Percentiles rank a stretch among this genome's conserved stretches.
phyloP scores from a whole-genome alignment of 2,888 invertebrate genomes.

The Microctonus brassicae region DNA sequence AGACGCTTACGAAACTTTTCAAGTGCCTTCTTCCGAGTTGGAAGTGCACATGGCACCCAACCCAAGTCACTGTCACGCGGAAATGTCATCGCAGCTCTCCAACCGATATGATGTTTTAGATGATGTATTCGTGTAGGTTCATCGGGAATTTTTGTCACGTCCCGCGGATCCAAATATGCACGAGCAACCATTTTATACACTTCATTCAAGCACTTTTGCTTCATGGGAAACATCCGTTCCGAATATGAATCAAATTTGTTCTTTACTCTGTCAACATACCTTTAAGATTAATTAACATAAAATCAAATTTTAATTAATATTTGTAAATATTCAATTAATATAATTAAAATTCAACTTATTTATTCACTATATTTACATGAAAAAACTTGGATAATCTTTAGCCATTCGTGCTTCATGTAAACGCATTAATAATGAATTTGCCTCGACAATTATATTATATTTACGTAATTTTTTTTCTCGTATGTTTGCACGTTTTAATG shows the following conservation, averaged over 20 bases:
- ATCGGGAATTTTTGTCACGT: slow-evolving; percentile 54
- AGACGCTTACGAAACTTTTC: slow-evolving; percentile 52
- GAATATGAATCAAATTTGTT: slow-evolving; percentile 67
- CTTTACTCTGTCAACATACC: slow-evolving; percentile 67
- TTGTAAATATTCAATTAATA: background rate
- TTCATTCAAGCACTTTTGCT: slow-evolving; percentile 63
- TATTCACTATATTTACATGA: slow-evolving; percentile 45
- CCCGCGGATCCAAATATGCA: slow-evolving; percentile 68
- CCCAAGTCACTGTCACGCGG: slow-evolving; percentile 59
- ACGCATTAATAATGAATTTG: slow-evolving; percentile 62
- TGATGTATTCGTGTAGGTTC: slow-evolving; percentile 42
- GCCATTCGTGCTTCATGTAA: slow-evolving; percentile 60
- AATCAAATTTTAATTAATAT: background rate
- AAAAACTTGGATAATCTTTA: slow-evolving; percentile 55
- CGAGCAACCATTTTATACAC: slow-evolving; percentile 69
- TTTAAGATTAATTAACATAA: background rate
- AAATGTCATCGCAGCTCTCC: slow-evolving; percentile 45
- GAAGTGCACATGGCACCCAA: slow-evolving; percentile 49
- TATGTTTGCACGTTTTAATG: slow-evolving; percentile 57
- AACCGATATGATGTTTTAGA: slow-evolving; percentile 58
- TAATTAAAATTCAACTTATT: too few relatives aligned
- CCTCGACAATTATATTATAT: slow-evolving; percentile 65
- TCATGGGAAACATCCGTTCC: slow-evolving; percentile 66
- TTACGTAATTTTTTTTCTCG: slow-evolving; percentile 58
- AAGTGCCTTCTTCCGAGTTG: slow-evolving; percentile 40